These are phyloP conservation scores for Apodemus agrarius DNA, from an alignment of 2,797 vertebrate species.

Conservation along the genomic window DNA sequence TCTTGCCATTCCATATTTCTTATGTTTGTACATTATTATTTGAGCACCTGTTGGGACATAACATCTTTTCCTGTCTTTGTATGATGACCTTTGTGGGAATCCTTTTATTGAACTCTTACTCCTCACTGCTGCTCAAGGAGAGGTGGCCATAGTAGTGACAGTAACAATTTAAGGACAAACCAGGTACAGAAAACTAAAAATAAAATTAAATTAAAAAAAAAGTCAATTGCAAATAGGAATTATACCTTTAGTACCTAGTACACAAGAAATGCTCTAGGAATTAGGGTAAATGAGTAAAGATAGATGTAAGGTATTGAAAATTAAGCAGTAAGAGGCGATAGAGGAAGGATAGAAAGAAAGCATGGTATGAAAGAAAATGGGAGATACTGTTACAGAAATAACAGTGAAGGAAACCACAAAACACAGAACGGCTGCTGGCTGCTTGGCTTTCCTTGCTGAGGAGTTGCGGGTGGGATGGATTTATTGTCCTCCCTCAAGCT, in stretches of 20 bases:
- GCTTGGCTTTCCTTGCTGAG: background rate
- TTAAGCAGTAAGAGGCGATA: background rate
- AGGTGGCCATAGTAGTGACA: background rate
- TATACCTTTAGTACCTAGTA: background rate
- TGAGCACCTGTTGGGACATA: background rate
- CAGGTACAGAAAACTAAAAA: background rate
- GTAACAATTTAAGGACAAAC: background rate
- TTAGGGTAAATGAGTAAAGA: background rate
- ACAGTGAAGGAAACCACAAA: background rate
- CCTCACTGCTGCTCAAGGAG: background rate
- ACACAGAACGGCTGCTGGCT: background rate
- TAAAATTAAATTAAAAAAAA: background rate
- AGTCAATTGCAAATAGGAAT: background rate
- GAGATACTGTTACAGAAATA: background rate
- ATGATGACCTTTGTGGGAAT: background rate
- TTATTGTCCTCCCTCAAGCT: background rate
- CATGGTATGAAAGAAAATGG: background rate
- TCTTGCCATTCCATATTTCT: background rate
- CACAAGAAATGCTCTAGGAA: background rate
- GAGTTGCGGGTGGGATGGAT: background rate
- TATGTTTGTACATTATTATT: background rate
- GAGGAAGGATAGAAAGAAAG: background rate
- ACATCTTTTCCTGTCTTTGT: background rate
- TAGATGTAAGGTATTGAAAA: background rate
- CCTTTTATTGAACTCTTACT: background rate